A percentile compares a stretch with the other conserved stretches of the same genome.
Evolutionary conservation across 2,888 invertebrate genomes (phyloP).

Genomic region (Clusia tigrina): DNA sequence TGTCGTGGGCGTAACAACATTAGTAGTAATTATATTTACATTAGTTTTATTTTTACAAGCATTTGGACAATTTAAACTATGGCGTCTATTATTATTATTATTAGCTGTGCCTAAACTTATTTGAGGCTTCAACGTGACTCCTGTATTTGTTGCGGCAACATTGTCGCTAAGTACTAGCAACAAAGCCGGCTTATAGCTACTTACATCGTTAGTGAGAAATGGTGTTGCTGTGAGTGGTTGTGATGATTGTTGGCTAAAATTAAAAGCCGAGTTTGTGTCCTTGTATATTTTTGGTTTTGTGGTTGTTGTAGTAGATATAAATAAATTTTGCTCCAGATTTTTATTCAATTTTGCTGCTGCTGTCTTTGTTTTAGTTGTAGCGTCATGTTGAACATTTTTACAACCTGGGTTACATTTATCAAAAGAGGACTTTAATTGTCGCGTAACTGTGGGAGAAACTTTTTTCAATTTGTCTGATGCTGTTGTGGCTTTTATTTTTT

Average conservation of each 20-base stretch:
- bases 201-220: slow-evolving; percentile 41
- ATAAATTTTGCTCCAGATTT: slow-evolving; percentile 33
- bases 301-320: slow-evolving; percentile 31
- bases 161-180: slow-evolving; percentile 15
- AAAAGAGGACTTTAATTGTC: too few species aligned
- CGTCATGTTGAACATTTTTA: slow-evolving; percentile 26
- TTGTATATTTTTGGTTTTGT: slow-evolving; percentile 27
- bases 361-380: slow-evolving; percentile 23
- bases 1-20: neutral
- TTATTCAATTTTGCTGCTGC: slow-evolving; percentile 26
- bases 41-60: neutral
- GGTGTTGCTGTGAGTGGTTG: slow-evolving; percentile 22
- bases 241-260: slow-evolving; percentile 22
- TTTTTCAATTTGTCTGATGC: slow-evolving; percentile 28
- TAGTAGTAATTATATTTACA: neutral
- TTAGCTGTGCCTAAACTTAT: neutral
- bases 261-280: too few species aligned
- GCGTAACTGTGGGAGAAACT: slow-evolving; percentile 25
- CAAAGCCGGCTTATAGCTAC: slow-evolving; percentile 29
- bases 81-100: too few species aligned
- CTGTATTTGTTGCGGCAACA: slow-evolving; percentile 18
- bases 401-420: neutral
- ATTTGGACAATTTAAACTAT: neutral
- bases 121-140: slow-evolving; percentile 12
- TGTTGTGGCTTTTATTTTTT: slow-evolving; percentile 3